Base-by-base conservation (phyloP, 1,140 invertebrate species). In the Andrena cerasifolii region DNA sequence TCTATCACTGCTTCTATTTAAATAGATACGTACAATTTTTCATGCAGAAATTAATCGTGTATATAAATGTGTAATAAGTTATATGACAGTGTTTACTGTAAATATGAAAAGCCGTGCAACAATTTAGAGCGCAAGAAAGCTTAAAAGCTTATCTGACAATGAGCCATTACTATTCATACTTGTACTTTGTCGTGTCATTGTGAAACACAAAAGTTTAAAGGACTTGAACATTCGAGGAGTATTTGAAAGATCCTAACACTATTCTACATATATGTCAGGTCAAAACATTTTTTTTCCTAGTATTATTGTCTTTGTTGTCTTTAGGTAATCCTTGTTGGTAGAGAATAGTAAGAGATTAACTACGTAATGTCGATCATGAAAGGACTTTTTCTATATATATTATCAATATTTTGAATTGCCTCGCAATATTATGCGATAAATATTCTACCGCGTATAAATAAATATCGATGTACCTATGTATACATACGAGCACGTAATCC, bases 391-490 rank as follows among this genome's bases (percentile, higher is more conserved):
- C 18, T 26, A 3, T 16, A 53, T 24, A 72, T 36, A 7, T 31
- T 53, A 47, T 33, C 33, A 18, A 0, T 33, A 56, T n/a, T 31
- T 59, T 59, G 5, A 26, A 24, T 47, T 47, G n/a, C 8, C n/a
- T 7, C 24, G 2, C 4, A 36, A 43, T 28, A 3, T 36, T 36
- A 28, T 63, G 45, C n/a, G 18, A 33, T 40, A 33, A 24, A 66
- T 18, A 1, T 75, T 31, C 24, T 8, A n/a, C 26, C 18, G 26
- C 18, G 31, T 28, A 58, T 33, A 6, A 54, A 43, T 54, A 65
- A 53, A 43, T 43, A 66, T 49, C 47, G 28, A 51, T 49, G 31
- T 62, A 36, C 49, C n/a, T n/a, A n/a, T n/a, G n/a, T n/a, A 16
- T 53, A 26, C 24, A 12, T 43, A 40, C 5, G 2, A n/a, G 54